Evolutionary conservation across 2,797 vertebrate species (phyloP).

Genomic region (Tragelaphus oryx): DNA sequence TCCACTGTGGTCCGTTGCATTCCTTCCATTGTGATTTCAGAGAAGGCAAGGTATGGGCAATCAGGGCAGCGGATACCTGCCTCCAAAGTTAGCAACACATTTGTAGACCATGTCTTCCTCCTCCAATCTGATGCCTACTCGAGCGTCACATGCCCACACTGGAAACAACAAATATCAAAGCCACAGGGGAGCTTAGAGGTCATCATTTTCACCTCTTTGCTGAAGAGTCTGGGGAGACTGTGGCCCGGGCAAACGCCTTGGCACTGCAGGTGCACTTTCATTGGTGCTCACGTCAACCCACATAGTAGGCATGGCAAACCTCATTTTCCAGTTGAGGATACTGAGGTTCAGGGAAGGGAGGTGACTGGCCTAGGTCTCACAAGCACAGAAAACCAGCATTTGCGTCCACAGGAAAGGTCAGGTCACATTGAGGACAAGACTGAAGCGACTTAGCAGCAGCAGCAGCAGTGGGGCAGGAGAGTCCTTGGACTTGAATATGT

Average conservation of each 20-base stretch:
- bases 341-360: background rate
- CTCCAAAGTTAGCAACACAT: background rate
- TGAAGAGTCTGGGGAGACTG: background rate
- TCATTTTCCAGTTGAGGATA: background rate
- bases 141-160: accelerated
- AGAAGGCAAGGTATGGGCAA: too few species aligned
- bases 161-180: background rate
- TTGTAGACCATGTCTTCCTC: background rate
- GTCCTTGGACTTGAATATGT: background rate
- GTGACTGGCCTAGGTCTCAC: background rate
- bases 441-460: too few species aligned
- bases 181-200: background rate
- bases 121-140: background rate
- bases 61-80: too few species aligned
- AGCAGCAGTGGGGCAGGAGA: background rate
- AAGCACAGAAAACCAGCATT: background rate
- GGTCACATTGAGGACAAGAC: background rate
- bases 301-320: background rate
- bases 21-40: too few species aligned
- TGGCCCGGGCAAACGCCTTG: too few species aligned
- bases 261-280: accelerated
- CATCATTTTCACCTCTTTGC: background rate
- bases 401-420: background rate
- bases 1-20: too few species aligned
- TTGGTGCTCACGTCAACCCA: constrained; percentile 12